Base-by-base conservation (phyloP, 2,797 vertebrate genomes). In the Acropternis orthonyx region DNA sequence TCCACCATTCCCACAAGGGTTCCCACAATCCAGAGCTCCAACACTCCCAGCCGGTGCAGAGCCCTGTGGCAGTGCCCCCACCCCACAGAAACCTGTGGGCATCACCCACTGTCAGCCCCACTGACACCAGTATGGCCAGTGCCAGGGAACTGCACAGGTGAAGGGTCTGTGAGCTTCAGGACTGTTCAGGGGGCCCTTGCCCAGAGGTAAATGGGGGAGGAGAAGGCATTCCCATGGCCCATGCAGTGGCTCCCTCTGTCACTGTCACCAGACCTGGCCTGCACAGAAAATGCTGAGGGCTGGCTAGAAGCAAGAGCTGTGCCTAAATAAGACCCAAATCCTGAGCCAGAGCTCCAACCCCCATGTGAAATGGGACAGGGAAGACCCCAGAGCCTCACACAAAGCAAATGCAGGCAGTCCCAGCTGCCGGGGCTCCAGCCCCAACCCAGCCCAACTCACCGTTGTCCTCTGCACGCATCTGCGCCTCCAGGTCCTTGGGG, bases 401-500 rank as follows among this genome's bases (percentile, higher is more conserved):
- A 6, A 46, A 34, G 15, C 19, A 54, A 46, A 66, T 26, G 28
- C 14, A 9, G 58, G 17, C 0, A 24, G 23, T 34, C 30, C 10
- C 44, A 24, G 28, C 14, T 4, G 10, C 37, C 1, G 10, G n/a
- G 30, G n/a, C 41, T 65, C 9, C 18, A 7, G 32, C 10, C 10
- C 17, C 3, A 12, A 15, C 3, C 3, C 36, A 20, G 9, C 21
- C n/a, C 1, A 0, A 77, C 95, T 96, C 32, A 98, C 98, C 98
- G 15, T 92, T 73, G 7, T 98, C 98, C 94, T 98, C 98, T 0
- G 97, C 97, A 4, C 87, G 96, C 97, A 98, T 99, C 96, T 99
- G 98, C 2, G 98, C 98, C 97, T 99, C 98, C 97, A 99, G 97
- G 97, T 99, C 98, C 83, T 99, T 98, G 0, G 98, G 98, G 96